Conservation (phyloP, 2,113 vertebrate species). For the Protomyctophum bolini region DNA sequence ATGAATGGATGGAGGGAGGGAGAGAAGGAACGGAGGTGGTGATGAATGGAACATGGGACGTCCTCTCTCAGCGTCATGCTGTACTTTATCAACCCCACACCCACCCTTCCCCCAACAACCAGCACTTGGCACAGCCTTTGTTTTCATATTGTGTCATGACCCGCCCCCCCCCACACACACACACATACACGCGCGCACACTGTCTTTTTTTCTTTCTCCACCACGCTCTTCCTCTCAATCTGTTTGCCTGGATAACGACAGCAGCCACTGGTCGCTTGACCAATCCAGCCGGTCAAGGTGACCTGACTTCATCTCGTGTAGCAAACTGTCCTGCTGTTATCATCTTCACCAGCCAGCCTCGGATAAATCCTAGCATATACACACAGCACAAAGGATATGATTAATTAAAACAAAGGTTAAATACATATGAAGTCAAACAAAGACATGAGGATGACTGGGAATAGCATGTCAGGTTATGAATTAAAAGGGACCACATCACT, state of each 20-base stretch:
- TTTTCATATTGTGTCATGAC: too few species aligned
- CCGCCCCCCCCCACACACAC: too few species aligned
- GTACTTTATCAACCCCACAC: constrained; percentile 50
- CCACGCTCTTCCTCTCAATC: constrained; percentile 44
- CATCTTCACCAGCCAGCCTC: constrained; percentile 16
- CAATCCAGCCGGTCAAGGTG: constrained; percentile 16
- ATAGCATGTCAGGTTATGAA: neutral
- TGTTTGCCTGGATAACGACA: constrained; percentile 54
- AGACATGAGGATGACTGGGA: too few species aligned
- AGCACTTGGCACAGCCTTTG: constrained; percentile 42
- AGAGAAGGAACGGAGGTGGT: constrained; percentile 78
- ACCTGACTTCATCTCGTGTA: constrained; percentile 20
- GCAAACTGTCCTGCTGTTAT: constrained; percentile 30
- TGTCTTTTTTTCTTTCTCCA: constrained; percentile 40
- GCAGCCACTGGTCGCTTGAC: constrained; percentile 37
- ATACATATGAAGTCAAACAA: too few species aligned
- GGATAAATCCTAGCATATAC: neutral
- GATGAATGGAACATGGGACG: constrained; percentile 37
- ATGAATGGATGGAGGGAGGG: constrained; percentile 63
- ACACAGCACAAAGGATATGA: too few species aligned
- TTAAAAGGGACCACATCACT: neutral
- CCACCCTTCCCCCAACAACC: constrained; percentile 21
- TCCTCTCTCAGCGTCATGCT: constrained; percentile 47
- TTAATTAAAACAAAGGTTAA: too few species aligned
- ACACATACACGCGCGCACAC: neutral